Evolutionary conservation across 2,888 invertebrate genomes (phyloP).

Genomic region (Eristalis pertinax): DNA sequence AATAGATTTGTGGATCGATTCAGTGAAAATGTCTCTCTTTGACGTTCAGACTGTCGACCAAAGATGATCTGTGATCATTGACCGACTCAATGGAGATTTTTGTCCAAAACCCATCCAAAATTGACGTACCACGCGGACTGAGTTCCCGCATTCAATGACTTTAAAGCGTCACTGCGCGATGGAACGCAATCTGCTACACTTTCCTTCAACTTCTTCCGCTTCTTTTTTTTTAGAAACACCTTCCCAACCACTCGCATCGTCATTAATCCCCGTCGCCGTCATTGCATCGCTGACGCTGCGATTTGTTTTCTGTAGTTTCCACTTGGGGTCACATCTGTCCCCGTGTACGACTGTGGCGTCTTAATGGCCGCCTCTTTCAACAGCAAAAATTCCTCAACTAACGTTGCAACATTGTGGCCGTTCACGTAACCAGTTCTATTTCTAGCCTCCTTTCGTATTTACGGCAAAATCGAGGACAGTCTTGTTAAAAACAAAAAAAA

Average conservation of each 20-base stretch:
- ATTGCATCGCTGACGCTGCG: neutral
- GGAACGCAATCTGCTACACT: no score
- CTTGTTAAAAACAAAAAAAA: slow-evolving; percentile 17
- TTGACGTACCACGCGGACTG: no score
- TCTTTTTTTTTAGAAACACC: neutral
- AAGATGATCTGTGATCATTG: no score
- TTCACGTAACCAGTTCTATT: slow-evolving; percentile 43
- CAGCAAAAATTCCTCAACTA: slow-evolving; percentile 27
- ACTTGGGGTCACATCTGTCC: slow-evolving; percentile 12
- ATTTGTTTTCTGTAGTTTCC: slow-evolving; percentile 18
- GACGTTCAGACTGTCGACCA: no score
- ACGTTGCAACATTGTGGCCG: slow-evolving; percentile 53
- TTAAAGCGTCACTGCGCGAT: no score
- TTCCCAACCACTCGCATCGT: neutral
- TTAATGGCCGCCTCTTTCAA: neutral
- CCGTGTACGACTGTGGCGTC: neutral
- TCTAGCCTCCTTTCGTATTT: slow-evolving; percentile 50
- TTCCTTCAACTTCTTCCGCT: neutral
- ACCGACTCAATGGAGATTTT: no score
- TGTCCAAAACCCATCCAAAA: no score
- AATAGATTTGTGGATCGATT: no score
- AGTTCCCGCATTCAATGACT: no score
- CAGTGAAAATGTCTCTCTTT: no score
- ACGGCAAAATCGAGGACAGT: slow-evolving; percentile 55
- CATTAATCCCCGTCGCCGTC: neutral